Base-by-base conservation (phyloP, 2,888 invertebrate genomes). In the Thereva nobilitata region DNA sequence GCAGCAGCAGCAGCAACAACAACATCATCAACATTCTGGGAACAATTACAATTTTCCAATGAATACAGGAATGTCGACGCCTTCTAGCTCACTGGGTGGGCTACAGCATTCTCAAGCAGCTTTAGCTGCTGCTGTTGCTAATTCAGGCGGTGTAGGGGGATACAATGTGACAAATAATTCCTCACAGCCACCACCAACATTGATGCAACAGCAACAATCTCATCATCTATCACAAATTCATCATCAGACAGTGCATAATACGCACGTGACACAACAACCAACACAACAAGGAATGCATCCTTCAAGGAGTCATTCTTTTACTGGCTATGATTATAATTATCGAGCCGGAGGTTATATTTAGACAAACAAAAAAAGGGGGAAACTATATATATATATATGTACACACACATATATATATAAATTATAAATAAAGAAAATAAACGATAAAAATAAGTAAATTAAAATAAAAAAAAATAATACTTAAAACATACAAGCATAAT, bases 181-280 rank as follows among this genome's bases (percentile, higher is more conserved):
- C 66, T 67, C 69, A 67, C 67, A 68, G 42, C 70, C 67, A 49
- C 67, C 70, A 49, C 59, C 68, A 69, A 67, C 71, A 70, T 68
- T 70, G 67, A 68, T 70, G 37, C 67, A 70, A 68, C 70, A 77
- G 76, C 77, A 77, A 67, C 72, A 75, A 72, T 75, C 76, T 67
- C 76, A 68, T 66, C 69, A 73, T 56, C 74, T 74, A 70, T 74
- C 74, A n/a, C 74, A 72, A 8, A 65, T 73, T 68, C 72, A 76
- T 74, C 76, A 40, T 72, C 76, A 41, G 38, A 23, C 47, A 40
- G 12, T 38, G 47, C 47, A 50, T 34, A 7, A 45, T 10, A 5
- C 41, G 8, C 63, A 50, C 8, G 37, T 47, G 6, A 8, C 10
- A 0, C 50, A 63, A 45, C 63, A 63, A 23, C 23, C 23, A 23